Base-by-base conservation (phyloP, 2,888 invertebrate species). In the Yponomeuta malinellus region DNA sequence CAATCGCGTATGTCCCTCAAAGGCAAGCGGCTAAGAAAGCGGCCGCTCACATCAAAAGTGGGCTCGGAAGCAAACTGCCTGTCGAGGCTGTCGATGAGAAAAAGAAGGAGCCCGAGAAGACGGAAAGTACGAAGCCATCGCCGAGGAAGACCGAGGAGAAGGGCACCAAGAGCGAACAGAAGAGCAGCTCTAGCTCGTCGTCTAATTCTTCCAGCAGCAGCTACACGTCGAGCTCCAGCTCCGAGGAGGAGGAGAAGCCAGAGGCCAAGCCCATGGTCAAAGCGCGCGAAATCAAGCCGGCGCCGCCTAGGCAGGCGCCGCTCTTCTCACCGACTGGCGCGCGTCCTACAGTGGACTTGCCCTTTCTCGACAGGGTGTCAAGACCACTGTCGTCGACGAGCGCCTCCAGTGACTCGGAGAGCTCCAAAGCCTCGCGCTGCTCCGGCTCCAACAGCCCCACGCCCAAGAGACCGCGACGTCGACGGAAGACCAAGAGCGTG, bases 1-100 rank as follows among this genome's bases (percentile, higher is more conserved):
- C 95, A 68, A 93, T 97, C 65, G 95, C 96, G 0, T 97, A 97
- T 83, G 97, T 98, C 33, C 97, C 97, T 1, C 97, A 98, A 83
- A 91, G 97, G 73, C 97, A 97, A 86, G 97, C 97, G 1, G 97
- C 97, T 12, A 97, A 97, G 83, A 97, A 97, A 83, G 97, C 97
- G 0, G 97, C 97, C 1, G 97, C 97, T 78, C 97, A 97, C 80
- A 96, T 97, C 71, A 97, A 97, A 83, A 96, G 96, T 83, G 96
- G 96, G 9, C 90, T 95, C 76, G 95, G 95, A 74, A 93, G 79
- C 70, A 92, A 92, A 74, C 73, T 93, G 77, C 93, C 93, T 48
- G 78, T 82, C 66, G 76, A 82, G 1, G 92, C 89, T 74, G 76
- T 78, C 69, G 92, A 91, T 10, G 77, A 76, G 59, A 88, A 90